A percentile compares a stretch with the other conserved stretches of the same genome.
Conservation (phyloP, 2,113 vertebrate genomes). For the Pampusana beccarii region DNA sequence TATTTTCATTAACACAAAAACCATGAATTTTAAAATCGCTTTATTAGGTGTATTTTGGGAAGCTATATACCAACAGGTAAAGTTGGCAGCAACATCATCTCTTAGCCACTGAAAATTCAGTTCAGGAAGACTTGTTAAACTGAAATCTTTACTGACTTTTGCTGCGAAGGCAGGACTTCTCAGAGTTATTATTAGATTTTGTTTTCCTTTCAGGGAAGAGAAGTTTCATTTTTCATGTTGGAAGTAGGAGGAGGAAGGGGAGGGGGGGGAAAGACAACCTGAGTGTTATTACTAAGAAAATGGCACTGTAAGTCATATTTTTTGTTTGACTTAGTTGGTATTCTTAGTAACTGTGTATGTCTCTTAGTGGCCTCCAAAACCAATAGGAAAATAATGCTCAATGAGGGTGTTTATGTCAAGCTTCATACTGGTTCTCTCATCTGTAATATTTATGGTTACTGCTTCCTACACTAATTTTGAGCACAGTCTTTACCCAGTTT, state of each 20-base stretch:
- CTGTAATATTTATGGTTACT: background rate
- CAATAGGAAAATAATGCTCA: background rate
- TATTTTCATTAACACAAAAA: background rate
- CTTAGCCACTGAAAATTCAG: background rate
- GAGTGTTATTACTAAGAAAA: background rate
- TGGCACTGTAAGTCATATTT: background rate
- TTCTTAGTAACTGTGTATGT: background rate
- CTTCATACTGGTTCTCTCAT: background rate
- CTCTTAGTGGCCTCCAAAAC: background rate
- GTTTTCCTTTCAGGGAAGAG: background rate
- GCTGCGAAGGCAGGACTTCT: background rate
- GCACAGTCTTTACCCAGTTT: background rate
- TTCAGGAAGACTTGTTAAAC: background rate
- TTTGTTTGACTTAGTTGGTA: background rate
- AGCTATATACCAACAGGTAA: background rate
- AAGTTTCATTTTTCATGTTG: background rate
- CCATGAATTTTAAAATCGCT: background rate
- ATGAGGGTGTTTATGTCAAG: background rate
- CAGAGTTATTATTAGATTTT: background rate
- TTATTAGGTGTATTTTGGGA: background rate
- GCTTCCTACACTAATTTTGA: background rate
- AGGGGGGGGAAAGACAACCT: background rate
- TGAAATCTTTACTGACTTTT: background rate
- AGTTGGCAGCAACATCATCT: background rate
- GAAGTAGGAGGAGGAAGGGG: background rate